phyloP scores from a whole-genome alignment of 2,888 invertebrate genomes.

The Thymelicus acteon region DNA sequence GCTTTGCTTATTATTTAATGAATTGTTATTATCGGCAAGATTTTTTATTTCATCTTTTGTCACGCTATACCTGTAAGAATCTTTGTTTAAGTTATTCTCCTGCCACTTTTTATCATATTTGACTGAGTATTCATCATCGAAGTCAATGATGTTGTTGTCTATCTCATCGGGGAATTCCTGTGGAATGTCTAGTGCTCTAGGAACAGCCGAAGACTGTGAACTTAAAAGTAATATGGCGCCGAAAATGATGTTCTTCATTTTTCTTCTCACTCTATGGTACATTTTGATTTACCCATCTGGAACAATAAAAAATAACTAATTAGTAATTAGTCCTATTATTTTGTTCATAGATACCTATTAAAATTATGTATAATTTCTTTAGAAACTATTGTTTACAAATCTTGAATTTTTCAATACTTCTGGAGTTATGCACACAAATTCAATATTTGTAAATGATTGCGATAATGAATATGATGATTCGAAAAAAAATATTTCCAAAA shows the following conservation, averaged over 20 bases:
- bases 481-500: no score
- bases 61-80: slow-evolving; percentile 69
- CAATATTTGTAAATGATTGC: no score
- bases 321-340: no score
- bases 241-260: slow-evolving; percentile 61
- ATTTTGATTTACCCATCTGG: slow-evolving; percentile 69
- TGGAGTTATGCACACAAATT: no score
- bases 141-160: slow-evolving; percentile 75
- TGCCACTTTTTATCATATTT: slow-evolving; percentile 71
- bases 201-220: slow-evolving; percentile 47
- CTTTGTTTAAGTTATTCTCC: slow-evolving; percentile 60
- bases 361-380: no score
- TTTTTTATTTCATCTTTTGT: slow-evolving; percentile 43
- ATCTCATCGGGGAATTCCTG: slow-evolving; percentile 54
- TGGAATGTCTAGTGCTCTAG: slow-evolving; percentile 59
- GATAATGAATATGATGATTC: no score
- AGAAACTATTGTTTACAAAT: no score
- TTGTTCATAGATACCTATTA: no score
- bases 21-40: slow-evolving; percentile 42
- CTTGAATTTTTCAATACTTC: no score
- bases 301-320: slow-evolving; percentile 50
- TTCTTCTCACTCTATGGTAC: slow-evolving; percentile 70
- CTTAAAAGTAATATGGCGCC: slow-evolving; percentile 64
- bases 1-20: slow-evolving; percentile 40
- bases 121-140: slow-evolving; percentile 69